phyloP scores from a whole-genome alignment of 2,113 vertebrate species.

The Indicator indicator region DNA sequence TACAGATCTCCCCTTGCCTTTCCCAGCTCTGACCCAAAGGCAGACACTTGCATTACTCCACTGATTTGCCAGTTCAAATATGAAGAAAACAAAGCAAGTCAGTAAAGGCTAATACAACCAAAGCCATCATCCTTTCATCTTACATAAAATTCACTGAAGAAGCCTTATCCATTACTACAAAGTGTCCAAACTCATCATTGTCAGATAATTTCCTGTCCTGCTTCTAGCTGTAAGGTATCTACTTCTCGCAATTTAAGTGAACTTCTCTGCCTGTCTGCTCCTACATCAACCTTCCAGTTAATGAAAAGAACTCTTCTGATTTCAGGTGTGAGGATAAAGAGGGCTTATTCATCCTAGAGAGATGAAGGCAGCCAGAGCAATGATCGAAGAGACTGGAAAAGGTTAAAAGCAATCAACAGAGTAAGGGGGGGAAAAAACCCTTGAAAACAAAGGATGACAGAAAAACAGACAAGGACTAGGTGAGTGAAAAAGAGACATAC shows the following conservation, averaged over 20 bases:
- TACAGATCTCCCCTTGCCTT: not conserved
- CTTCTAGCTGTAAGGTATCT: not conserved
- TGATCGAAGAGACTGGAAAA: not conserved
- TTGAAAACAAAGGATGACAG: not conserved
- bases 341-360: not conserved
- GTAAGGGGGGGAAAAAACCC: not conserved
- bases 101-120: not conserved
- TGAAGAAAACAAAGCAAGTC: not conserved
- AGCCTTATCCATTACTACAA: not conserved
- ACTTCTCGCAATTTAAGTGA: not conserved
- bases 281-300: not conserved
- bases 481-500: not conserved
- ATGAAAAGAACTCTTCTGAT: not conserved
- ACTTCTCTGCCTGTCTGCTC: not conserved
- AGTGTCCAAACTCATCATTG: not conserved
- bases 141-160: not conserved
- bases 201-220: not conserved
- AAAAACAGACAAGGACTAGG: not conserved
- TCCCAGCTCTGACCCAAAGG: not conserved
- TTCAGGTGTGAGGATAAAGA: not conserved
- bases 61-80: not conserved
- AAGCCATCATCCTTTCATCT: not conserved
- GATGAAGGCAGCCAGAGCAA: not conserved
- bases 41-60: not conserved
- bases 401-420: not conserved